Percentiles rank a stretch among this genome's conserved stretches.
phyloP scores from a whole-genome alignment of 2,888 invertebrate species.

The Lepidonotus clava region DNA sequence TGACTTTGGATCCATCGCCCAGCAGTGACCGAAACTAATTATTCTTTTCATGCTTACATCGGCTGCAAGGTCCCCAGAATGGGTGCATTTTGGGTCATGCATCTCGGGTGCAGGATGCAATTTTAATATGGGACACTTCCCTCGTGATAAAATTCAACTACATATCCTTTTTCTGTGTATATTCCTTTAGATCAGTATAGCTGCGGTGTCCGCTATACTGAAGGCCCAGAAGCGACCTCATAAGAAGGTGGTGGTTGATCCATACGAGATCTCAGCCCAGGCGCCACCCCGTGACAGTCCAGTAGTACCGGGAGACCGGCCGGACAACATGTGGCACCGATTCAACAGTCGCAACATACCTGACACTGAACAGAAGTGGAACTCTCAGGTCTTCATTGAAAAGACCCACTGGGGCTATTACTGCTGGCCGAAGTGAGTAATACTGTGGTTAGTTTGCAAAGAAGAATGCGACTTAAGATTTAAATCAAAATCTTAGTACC shows the following conservation, averaged over 20 bases:
- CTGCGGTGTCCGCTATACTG: constrained; percentile 85
- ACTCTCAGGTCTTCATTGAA: constrained; percentile 86
- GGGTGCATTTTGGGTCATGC: too few species aligned
- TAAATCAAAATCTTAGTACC: too few species aligned
- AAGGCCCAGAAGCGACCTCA: constrained; percentile 88
- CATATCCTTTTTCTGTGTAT: too few species aligned
- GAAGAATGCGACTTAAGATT: too few species aligned
- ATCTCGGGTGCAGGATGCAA: too few species aligned
- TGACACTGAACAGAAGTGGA: constrained; percentile 87
- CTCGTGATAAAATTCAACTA: too few species aligned
- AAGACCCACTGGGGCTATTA: constrained; percentile 84
- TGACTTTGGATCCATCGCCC: too few species aligned
- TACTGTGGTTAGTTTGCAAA: too few species aligned
- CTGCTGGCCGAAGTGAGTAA: constrained; percentile 82
- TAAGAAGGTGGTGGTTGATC: constrained; percentile 84
- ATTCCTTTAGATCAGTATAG: constrained; percentile 82
- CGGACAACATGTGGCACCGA: constrained; percentile 89
- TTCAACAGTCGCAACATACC: constrained; percentile 85
- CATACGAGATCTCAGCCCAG: constrained; percentile 74
- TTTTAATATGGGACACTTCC: too few species aligned
- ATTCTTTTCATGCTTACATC: too few species aligned
- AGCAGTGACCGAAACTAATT: too few species aligned
- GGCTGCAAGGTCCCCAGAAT: too few species aligned
- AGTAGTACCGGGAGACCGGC: constrained; percentile 82
- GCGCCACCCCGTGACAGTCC: constrained; percentile 56